Conservation (phyloP, 2,888 invertebrate species). For the Athalia cordata region DNA sequence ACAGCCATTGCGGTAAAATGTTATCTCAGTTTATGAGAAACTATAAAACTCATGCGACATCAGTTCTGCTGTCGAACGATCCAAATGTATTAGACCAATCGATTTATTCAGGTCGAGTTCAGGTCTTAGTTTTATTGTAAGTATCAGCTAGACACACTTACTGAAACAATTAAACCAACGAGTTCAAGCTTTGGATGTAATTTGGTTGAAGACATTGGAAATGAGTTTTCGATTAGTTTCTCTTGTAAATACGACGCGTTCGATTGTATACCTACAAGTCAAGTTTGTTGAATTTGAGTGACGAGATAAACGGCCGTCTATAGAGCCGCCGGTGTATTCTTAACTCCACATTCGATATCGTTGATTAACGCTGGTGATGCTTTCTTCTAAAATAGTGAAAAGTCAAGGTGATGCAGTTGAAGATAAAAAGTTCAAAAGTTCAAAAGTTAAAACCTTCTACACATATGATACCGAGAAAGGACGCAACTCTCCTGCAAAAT, state of each 20-base stretch:
- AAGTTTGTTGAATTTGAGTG: not conserved
- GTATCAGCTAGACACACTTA: not conserved
- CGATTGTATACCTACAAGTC: not conserved
- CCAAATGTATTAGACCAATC: not conserved
- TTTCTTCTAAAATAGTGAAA: not conserved
- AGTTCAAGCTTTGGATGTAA: not conserved
- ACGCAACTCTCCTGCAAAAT: no score
- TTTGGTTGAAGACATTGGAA: not conserved
- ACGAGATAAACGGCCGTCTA: not conserved
- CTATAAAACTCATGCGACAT: not conserved
- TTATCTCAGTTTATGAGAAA: not conserved
- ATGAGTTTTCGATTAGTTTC: not conserved
- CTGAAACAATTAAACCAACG: not conserved
- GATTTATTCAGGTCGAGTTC: not conserved
- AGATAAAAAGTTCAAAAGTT: no score
- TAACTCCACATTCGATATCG: conserved; percentile 13
- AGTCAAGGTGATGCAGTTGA: no score
- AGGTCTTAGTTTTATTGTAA: not conserved
- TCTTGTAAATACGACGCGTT: not conserved
- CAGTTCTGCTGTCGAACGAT: not conserved
- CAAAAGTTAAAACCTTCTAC: no score
- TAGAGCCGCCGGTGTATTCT: conserved; percentile 2
- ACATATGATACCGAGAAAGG: no score
- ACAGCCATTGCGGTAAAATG: not conserved
- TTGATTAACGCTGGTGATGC: conserved; percentile 18